Percentiles rank a stretch among this genome's conserved stretches.
phyloP scores from a whole-genome alignment of 2,888 invertebrate species.

The Drosophila yooni region DNA sequence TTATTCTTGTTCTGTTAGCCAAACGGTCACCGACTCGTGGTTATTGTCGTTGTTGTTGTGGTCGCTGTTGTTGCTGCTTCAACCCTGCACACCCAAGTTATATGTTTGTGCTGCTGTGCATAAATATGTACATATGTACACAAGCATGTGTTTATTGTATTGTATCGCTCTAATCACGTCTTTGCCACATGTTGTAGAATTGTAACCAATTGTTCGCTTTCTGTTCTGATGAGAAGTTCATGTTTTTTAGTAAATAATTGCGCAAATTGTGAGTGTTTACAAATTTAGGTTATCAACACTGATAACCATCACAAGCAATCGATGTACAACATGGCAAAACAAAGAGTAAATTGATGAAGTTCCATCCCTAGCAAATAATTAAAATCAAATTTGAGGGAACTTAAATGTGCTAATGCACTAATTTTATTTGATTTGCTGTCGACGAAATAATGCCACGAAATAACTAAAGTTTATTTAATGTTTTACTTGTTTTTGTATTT shows the following conservation, averaged over 20 bases:
- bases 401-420: neutral
- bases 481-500: neutral
- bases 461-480: neutral
- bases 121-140: neutral
- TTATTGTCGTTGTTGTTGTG: conserved; percentile 36
- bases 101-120: conserved; percentile 25
- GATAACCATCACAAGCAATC: neutral
- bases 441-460: neutral
- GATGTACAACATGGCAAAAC: neutral
- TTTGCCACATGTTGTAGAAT: neutral
- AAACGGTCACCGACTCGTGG: conserved; percentile 39
- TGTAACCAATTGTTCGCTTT: neutral
- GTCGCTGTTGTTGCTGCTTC: conserved; percentile 28
- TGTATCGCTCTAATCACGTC: neutral
- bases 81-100: conserved; percentile 38
- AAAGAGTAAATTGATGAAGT: neutral
- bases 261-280: neutral
- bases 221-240: neutral
- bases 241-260: neutral
- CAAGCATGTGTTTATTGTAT: neutral
- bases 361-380: conserved; percentile 5
- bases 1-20: conserved; percentile 30
- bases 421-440: neutral
- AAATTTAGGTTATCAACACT: conserved; percentile 1
- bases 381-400: neutral